phyloP scores from a whole-genome alignment of 2,113 vertebrate species.

The Orycteropus afer region DNA sequence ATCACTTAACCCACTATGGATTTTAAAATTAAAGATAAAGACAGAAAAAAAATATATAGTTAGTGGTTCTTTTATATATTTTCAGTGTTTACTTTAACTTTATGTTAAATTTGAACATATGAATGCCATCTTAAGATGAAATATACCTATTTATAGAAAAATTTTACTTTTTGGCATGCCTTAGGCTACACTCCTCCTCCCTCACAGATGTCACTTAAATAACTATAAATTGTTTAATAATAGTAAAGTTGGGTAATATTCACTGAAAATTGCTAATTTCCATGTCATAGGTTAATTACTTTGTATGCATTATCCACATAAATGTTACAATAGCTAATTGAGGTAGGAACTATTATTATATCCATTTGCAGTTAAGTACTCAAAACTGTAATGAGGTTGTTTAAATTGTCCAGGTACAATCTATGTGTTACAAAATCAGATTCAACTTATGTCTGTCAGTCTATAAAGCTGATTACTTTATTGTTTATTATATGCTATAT shows the following conservation, averaged over 20 bases:
- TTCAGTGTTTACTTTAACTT: neutral
- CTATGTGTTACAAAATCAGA: neutral
- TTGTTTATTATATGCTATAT: neutral
- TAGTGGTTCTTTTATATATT: neutral
- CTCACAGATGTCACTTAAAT: neutral
- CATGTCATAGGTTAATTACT: neutral
- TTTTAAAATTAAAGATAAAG: neutral
- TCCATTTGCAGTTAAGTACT: neutral
- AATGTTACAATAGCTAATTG: neutral
- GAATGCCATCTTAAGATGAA: neutral
- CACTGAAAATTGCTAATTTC: neutral
- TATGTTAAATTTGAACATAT: neutral
- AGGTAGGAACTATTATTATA: neutral
- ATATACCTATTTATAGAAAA: neutral
- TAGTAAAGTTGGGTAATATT: neutral
- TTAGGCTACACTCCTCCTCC: neutral
- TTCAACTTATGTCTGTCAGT: neutral
- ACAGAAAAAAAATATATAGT: neutral
- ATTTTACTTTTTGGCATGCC: neutral
- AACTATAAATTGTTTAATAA: neutral
- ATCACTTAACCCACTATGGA: neutral
- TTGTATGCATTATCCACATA: neutral
- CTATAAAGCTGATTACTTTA: neutral
- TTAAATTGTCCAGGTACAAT: neutral
- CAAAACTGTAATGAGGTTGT: neutral